Conservation (phyloP, 2,888 invertebrate species). For the Lithophane semibrunnea region DNA sequence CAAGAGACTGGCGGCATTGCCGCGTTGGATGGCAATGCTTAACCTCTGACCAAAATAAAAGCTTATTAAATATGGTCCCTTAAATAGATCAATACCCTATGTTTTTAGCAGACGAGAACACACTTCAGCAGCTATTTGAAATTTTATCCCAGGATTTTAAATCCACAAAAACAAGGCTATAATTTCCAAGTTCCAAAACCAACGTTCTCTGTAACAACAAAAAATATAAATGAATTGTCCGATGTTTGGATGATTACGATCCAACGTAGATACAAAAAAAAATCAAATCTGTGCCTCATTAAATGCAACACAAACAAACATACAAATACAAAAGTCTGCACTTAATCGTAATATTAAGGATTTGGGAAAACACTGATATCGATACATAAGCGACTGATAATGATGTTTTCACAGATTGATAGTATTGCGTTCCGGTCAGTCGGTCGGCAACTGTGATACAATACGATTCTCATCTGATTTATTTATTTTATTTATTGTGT, state of each 20-base stretch:
- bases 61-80: too few relatives aligned
- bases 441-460: not conserved
- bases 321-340: constrained; percentile 17
- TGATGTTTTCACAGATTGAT: constrained; percentile 21
- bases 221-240: too few relatives aligned
- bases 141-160: not conserved
- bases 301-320: constrained; percentile 32
- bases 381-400: constrained; percentile 37
- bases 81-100: not conserved
- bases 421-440: constrained; percentile 18
- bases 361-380: constrained; percentile 50
- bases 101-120: not conserved
- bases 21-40: too few relatives aligned
- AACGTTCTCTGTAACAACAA: not conserved
- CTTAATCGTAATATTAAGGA: constrained; percentile 22
- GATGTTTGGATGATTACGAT: too few relatives aligned
- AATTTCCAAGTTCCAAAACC: not conserved
- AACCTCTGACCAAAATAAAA: too few relatives aligned
- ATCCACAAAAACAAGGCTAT: not conserved
- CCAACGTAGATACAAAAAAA: too few relatives aligned
- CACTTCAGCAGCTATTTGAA: not conserved
- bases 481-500: constrained; percentile 8
- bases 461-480: not conserved
- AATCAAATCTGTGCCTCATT: too few relatives aligned
- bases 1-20: too few relatives aligned